Base-by-base conservation (phyloP, 2,113 vertebrate species). In the Trochalopteron elliotii region DNA sequence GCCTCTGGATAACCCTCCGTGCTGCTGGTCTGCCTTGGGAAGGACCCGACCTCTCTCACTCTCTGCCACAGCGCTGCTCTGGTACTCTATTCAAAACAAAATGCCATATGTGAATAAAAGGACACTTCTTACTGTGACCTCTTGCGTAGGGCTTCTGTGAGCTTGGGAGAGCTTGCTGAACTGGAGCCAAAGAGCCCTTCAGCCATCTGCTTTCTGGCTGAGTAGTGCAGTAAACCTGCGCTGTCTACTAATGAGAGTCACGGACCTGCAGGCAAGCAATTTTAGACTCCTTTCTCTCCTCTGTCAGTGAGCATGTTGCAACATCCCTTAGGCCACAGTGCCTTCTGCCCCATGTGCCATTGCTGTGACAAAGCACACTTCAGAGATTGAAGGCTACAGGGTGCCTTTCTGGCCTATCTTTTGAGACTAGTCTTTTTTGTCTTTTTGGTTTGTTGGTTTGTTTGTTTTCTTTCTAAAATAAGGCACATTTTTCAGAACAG, bases 11-110 rank as follows among this genome's bases (percentile, higher is more conserved):
- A 91, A 40, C 35, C 87, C 94, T 59, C 1, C 15, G 31, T 35
- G 91, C n/a, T 89, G 78, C 27, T 84, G 90, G 11, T 71, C 56
- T 20, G 80, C 96, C 91, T 49, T 77, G 25, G 68, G 78, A 65
- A 78, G 82, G 53, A 42, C 86, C 69, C 4, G 84, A 72, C 96
- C 94, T 28, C 49, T 81, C 87, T 94, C 94, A 31, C 83, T 64
- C 76, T 97, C 96, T 37, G 95, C 59, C 64, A 89, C 42, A 64
- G 31, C 49, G 3, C 69, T 10, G 14, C 37, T 31, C 52, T 90
- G 96, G 78, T 65, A 40, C 67, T 96, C 98, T 98, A 77, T 93
- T 82, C 69, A 94, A 89, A 96, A 96, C 37, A 87, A 94, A 96
- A 96, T 83, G 86, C 92, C 86, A 42, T 87, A 49, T 89, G 88